phyloP scores from a whole-genome alignment of 2,113 vertebrate species.

The Rhodinocichla rosea region DNA sequence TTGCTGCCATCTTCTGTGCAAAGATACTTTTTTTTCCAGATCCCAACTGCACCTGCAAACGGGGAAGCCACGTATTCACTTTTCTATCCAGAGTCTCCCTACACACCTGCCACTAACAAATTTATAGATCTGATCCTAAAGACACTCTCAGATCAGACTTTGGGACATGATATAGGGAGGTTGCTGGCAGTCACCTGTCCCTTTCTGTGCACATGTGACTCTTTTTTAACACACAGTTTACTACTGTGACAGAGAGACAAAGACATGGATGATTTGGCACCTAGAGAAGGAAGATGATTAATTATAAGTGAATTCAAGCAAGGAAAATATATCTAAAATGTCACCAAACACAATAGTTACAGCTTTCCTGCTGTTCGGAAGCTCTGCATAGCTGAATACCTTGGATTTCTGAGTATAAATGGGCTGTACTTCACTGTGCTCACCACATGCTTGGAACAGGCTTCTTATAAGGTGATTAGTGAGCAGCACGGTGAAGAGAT shows the following conservation, averaged over 20 bases:
- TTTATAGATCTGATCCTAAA: background rate
- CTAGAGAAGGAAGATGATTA: background rate
- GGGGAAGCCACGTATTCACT: background rate
- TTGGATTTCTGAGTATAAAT: constrained; percentile 40
- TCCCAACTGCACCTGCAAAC: constrained; percentile 52
- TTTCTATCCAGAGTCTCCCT: background rate
- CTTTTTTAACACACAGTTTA: background rate
- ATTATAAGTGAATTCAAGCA: background rate
- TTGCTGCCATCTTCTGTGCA: constrained; percentile 89
- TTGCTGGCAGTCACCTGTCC: background rate
- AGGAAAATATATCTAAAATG: background rate
- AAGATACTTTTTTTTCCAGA: constrained; percentile 89
- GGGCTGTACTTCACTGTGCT: background rate
- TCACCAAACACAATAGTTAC: background rate
- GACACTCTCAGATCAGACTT: background rate
- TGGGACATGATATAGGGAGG: background rate
- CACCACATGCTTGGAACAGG: constrained; percentile 12
- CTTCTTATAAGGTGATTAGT: constrained; percentile 19
- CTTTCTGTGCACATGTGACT: background rate
- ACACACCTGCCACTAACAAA: background rate
- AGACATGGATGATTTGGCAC: background rate
- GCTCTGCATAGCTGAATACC: background rate
- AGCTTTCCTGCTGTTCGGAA: background rate
- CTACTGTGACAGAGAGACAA: background rate
- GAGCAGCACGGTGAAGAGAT: constrained; percentile 37